phyloP scores from a whole-genome alignment of 2,888 invertebrate genomes.

The Mesorhabditis sp. region DNA sequence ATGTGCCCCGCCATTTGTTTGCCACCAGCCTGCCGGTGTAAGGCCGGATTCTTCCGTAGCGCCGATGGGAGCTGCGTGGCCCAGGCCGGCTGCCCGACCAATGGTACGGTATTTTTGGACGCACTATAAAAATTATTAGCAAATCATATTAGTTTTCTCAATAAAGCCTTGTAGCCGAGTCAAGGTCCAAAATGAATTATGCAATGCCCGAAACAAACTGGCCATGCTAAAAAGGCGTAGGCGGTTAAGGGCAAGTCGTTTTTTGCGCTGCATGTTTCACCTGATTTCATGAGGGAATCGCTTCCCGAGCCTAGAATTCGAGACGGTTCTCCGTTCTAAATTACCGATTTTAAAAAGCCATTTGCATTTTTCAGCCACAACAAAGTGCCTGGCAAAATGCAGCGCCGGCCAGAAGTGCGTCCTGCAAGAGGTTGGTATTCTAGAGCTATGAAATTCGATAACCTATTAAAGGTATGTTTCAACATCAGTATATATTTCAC shows the following conservation, averaged over 20 bases:
- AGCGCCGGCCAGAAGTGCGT: background rate
- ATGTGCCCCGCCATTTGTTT: background rate
- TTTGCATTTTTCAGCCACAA: background rate
- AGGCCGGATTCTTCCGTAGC: background rate
- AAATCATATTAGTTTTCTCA: too few species aligned
- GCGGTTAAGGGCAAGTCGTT: too few species aligned
- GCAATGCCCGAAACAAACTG: too few species aligned
- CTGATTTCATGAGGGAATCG: background rate
- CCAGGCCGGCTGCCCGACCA: background rate
- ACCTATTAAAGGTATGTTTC: too few species aligned
- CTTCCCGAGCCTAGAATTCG: background rate
- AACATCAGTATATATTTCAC: too few species aligned
- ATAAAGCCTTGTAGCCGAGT: too few species aligned
- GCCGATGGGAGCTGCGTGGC: background rate
- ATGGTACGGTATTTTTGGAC: background rate
- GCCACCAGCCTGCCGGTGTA: background rate
- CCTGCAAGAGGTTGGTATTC: background rate
- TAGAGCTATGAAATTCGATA: too few species aligned
- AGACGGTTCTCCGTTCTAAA: background rate
- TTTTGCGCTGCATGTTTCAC: too few species aligned
- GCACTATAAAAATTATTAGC: too few species aligned
- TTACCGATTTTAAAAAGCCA: background rate
- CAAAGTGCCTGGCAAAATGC: background rate
- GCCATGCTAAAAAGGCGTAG: too few species aligned
- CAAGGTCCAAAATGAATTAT: too few species aligned